These are phyloP conservation scores for Chroicocephalus ridibundus DNA, from an alignment of 2,113 vertebrate species.

Conservation along the genomic window DNA sequence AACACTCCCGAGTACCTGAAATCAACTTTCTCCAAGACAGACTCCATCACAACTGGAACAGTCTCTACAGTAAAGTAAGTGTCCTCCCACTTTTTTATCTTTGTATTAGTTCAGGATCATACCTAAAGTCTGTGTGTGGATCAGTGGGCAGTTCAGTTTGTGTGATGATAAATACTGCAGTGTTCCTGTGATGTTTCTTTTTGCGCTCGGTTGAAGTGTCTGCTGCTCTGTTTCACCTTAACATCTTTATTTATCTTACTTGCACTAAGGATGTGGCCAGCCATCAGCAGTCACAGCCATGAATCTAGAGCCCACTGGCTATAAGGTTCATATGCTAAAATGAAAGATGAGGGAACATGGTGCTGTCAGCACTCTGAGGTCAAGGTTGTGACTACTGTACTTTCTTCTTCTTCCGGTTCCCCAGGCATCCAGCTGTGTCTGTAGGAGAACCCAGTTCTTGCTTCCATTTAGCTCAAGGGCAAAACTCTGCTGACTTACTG, in stretches of 20 bases:
- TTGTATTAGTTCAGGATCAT: neutral
- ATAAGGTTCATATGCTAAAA: neutral
- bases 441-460: neutral
- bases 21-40: constrained; percentile 97
- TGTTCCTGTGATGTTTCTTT: neutral
- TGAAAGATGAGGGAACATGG: neutral
- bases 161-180: neutral
- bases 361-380: neutral
- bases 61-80: constrained; percentile 99
- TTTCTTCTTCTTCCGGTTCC: neutral
- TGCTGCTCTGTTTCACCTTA: neutral
- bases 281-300: neutral
- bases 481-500: neutral
- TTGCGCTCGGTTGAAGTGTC: neutral
- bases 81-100: neutral
- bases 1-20: constrained; percentile 92
- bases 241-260: neutral
- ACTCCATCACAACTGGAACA: constrained; percentile 98
- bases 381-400: neutral
- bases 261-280: neutral
- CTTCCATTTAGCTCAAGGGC: neutral
- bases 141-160: accelerated
- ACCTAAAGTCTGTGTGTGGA: neutral
- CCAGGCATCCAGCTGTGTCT: neutral
- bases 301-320: neutral